A percentile compares a stretch with the other conserved stretches of the same genome.
Conservation (phyloP, 2,113 vertebrate genomes). For the Carassius auratus region DNA sequence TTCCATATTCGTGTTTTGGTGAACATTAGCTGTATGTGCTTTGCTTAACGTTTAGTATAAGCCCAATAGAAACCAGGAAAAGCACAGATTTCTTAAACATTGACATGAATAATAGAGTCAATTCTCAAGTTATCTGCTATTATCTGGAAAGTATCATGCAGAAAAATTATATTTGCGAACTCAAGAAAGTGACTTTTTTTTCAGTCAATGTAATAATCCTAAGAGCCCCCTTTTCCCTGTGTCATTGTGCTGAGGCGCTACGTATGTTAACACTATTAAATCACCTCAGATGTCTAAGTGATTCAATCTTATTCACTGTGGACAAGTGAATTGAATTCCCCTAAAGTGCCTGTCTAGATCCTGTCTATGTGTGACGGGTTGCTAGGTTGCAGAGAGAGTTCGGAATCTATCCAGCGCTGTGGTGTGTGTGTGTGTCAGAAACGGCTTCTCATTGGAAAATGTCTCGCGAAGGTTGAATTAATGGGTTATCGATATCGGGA, state of each 20-base stretch:
- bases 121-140: slow-evolving; percentile 67
- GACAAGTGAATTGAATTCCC: slow-evolving; percentile 76
- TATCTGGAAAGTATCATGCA: slow-evolving; percentile 70
- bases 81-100: slow-evolving; percentile 42
- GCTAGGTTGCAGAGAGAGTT: slow-evolving; percentile 64
- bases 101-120: slow-evolving; percentile 60
- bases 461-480: slow-evolving; percentile 11
- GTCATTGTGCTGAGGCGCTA: slow-evolving; percentile 64
- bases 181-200: slow-evolving; percentile 69
- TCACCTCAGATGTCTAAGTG: slow-evolving; percentile 77
- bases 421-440: slow-evolving; percentile 13
- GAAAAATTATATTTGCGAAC: slow-evolving; percentile 72
- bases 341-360: slow-evolving; percentile 80
- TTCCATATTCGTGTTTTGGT: slow-evolving; percentile 13
- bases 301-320: slow-evolving; percentile 77
- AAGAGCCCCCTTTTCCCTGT: slow-evolving; percentile 63
- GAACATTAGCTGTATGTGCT: not conserved
- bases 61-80: not conserved
- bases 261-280: slow-evolving; percentile 77
- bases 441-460: not conserved
- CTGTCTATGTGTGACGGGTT: slow-evolving; percentile 73
- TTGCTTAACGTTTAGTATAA: not conserved
- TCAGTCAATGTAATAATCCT: slow-evolving; percentile 72
- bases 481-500: slow-evolving; percentile 28
- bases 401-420: slow-evolving; percentile 66